Evolutionary conservation across 1,140 invertebrate genomes (phyloP).

Genomic region (Bombus terrestris): DNA sequence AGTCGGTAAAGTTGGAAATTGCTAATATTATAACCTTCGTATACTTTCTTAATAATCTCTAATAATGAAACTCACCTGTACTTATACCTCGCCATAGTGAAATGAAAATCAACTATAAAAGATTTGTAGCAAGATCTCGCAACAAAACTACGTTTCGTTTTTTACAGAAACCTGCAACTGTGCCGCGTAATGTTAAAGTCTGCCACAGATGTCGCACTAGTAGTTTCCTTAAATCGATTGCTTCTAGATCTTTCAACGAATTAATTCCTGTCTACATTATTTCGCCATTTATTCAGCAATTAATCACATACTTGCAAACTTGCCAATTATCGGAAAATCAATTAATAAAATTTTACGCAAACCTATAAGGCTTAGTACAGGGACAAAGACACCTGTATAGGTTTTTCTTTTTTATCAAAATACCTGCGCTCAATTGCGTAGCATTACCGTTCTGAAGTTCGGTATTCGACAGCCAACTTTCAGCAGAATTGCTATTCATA

Average conservation of each 20-base stretch:
- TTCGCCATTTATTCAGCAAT: background rate
- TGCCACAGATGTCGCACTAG: background rate
- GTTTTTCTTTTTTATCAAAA: constrained; percentile 8
- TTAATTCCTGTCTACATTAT: too few species aligned
- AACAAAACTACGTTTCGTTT: too few species aligned
- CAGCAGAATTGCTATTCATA: too few species aligned
- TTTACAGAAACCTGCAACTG: background rate
- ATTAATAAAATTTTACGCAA: background rate
- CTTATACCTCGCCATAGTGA: background rate
- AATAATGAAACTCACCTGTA: background rate
- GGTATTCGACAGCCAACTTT: background rate
- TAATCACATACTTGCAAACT: too few species aligned
- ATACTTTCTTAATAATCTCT: background rate
- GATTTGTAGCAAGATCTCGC: background rate
- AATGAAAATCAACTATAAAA: too few species aligned
- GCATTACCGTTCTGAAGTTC: background rate
- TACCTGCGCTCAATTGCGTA: background rate
- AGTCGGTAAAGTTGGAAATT: background rate
- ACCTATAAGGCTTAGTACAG: too few species aligned
- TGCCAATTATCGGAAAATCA: background rate
- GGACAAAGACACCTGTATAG: background rate
- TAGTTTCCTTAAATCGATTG: background rate
- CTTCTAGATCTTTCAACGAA: too few species aligned
- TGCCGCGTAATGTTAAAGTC: background rate
- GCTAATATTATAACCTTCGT: too few species aligned